Evolutionary conservation across 2,797 vertebrate species (phyloP).

Genomic region (Sebastes jordani): DNA sequence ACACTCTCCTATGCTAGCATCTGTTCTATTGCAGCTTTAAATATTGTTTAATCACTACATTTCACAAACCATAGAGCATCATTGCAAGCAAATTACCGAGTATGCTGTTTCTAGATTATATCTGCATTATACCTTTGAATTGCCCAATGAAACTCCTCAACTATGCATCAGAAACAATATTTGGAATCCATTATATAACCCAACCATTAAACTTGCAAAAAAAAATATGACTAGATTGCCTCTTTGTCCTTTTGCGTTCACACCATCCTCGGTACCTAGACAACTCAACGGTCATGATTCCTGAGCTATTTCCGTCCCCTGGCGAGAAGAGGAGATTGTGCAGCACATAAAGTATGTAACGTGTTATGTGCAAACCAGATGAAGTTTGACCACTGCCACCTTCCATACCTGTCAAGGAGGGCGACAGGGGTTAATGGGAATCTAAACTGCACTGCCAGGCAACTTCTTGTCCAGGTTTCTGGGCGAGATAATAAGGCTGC

Average conservation of each 20-base stretch:
- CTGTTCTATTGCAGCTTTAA: constrained; percentile 12
- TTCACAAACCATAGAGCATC: constrained; percentile 7
- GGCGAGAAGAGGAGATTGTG: not conserved
- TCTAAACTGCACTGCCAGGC: constrained; percentile 42
- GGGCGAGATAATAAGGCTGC: constrained; percentile 55
- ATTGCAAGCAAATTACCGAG: constrained; percentile 1
- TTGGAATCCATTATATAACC: not conserved
- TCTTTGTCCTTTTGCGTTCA: constrained; percentile 3
- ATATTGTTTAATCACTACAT: constrained; percentile 7
- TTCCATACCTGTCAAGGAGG: constrained; percentile 48
- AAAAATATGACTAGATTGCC: not conserved
- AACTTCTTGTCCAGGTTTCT: constrained; percentile 48
- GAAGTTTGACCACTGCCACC: constrained; percentile 49
- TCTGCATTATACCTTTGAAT: constrained; percentile 3
- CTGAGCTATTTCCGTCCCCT: constrained; percentile 16
- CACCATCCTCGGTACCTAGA: not conserved
- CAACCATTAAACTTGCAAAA: not conserved
- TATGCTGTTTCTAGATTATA: not conserved
- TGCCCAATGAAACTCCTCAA: constrained; percentile 5
- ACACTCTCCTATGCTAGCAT: not conserved
- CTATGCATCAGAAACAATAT: not conserved
- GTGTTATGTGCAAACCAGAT: constrained; percentile 34
- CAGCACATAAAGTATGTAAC: constrained; percentile 16
- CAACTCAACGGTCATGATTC: not conserved
- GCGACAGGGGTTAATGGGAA: constrained; percentile 60